Percentiles rank a stretch among this genome's conserved stretches.
Evolutionary conservation across 64 coral and sea anemone species (phyloP).

Genomic region (Porites lutea): DNA sequence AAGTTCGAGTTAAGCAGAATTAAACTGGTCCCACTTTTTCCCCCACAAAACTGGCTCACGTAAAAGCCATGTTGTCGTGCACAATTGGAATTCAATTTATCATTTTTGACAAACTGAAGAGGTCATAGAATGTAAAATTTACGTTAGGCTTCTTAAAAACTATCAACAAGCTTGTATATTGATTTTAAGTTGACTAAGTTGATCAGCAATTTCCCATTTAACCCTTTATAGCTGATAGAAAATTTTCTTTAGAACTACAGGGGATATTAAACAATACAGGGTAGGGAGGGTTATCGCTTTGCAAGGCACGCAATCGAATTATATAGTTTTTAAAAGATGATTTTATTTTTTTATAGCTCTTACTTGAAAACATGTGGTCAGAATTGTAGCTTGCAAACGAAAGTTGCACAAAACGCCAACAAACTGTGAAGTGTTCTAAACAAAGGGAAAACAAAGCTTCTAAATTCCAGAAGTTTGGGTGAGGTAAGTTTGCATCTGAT

Average conservation of each 20-base stretch:
- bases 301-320: neutral
- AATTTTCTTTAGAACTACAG: no score
- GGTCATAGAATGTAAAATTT: conserved; percentile 27
- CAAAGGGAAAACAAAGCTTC: neutral
- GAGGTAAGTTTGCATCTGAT: conserved; percentile 32
- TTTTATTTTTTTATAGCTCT: neutral
- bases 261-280: neutral
- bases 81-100: conserved; percentile 41
- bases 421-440: conserved; percentile 18
- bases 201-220: neutral
- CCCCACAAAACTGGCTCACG: neutral
- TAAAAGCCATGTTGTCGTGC: neutral
- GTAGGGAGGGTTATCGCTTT: neutral
- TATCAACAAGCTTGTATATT: conserved; percentile 7
- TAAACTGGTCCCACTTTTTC: neutral
- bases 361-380: neutral
- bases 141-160: conserved; percentile 38
- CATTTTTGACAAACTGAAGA: conserved; percentile 44
- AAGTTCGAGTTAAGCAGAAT: neutral
- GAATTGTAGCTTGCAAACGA: neutral
- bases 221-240: neutral
- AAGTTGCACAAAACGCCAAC: neutral
- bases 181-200: neutral
- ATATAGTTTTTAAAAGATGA: no score
- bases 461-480: conserved; percentile 27